Conservation (phyloP, 1,140 invertebrate species). For the Rhagoletis pomonella region DNA sequence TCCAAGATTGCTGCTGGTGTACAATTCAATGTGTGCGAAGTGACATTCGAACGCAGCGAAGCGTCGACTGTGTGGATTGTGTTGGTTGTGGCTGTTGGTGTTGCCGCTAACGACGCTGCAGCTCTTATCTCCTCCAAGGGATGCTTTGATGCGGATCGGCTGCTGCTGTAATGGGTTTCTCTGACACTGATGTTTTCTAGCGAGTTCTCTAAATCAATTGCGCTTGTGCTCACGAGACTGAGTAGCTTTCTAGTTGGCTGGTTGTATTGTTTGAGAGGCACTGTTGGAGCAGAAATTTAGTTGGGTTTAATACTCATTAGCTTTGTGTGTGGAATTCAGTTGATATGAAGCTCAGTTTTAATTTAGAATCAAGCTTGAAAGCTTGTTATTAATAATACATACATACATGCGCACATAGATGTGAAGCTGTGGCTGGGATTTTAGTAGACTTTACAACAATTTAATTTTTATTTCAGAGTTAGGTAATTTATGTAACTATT, state of each 20-base stretch:
- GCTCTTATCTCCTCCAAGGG: neutral
- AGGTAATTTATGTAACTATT: too few species aligned
- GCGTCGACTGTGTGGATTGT: neutral
- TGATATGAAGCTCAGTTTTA: neutral
- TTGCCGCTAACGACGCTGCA: neutral
- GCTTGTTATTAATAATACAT: neutral
- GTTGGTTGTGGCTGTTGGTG: neutral
- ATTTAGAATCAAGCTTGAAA: neutral
- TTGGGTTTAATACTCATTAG: neutral
- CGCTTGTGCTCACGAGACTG: slow-evolving; percentile 18
- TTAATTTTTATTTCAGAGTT: too few species aligned
- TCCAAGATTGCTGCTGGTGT: slow-evolving; percentile 83
- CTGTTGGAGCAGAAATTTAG: neutral
- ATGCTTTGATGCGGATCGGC: neutral
- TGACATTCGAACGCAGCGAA: neutral
- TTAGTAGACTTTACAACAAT: too few species aligned
- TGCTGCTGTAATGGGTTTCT: neutral
- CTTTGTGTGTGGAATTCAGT: neutral
- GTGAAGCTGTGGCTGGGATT: too few species aligned
- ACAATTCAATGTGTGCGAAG: slow-evolving; percentile 75
- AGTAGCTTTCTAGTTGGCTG: slow-evolving; percentile 26
- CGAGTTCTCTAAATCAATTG: neutral
- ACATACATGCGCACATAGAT: too few species aligned
- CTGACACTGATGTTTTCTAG: neutral
- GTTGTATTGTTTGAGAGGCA: neutral